Evolutionary conservation across 2,113 vertebrate genomes (phyloP).

Genomic region (Melanotaenia duboulayi): DNA sequence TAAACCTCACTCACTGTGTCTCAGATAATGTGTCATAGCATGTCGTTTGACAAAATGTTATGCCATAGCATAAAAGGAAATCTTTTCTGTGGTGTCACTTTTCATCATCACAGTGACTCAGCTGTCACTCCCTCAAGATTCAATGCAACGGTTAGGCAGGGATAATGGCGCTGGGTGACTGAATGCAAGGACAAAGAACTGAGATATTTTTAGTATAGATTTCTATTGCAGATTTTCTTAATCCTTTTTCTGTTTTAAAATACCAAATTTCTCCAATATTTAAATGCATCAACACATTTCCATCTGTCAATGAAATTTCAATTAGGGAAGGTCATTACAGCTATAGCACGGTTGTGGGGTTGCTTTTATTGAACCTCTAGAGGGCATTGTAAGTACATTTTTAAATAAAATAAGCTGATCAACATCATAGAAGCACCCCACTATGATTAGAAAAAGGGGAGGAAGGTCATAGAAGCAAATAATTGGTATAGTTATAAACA

Average conservation of each 20-base stretch:
- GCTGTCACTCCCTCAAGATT: background rate
- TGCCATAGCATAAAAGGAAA: slow-evolving; percentile 29
- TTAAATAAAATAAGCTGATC: background rate
- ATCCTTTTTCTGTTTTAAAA: background rate
- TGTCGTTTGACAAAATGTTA: background rate
- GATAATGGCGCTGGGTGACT: background rate
- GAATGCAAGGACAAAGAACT: background rate
- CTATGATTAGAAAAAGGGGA: background rate
- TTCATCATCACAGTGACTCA: background rate
- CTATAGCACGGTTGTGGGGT: slow-evolving; percentile 6
- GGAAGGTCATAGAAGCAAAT: background rate
- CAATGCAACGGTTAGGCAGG: background rate
- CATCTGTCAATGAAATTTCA: background rate
- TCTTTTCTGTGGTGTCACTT: slow-evolving; percentile 21
- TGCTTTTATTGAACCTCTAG: slow-evolving; percentile 58
- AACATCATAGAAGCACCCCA: background rate
- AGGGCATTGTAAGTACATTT: slow-evolving; percentile 54
- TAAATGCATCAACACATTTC: background rate
- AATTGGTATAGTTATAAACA: background rate
- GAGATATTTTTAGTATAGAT: background rate
- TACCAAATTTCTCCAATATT: background rate
- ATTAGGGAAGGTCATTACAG: background rate
- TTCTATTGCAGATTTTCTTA: background rate
- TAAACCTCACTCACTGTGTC: background rate
- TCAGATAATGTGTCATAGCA: background rate